Conservation (phyloP, 2,113 vertebrate genomes). For the Cyprinodon variegatus region DNA sequence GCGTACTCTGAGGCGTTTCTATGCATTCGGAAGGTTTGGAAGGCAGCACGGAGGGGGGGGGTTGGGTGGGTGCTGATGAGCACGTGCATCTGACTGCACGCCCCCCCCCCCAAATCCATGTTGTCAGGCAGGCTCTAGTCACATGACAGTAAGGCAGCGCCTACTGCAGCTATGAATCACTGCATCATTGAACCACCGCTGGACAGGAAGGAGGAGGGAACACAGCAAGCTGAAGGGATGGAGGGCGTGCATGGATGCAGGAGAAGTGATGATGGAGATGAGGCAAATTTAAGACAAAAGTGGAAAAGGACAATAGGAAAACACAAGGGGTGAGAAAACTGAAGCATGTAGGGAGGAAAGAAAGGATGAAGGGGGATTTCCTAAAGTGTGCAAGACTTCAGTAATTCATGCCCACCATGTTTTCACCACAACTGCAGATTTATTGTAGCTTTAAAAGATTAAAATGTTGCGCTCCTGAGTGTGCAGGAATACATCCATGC, state of each 20-base stretch:
- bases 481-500: slow-evolving; percentile 43
- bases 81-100: slow-evolving; percentile 25
- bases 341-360: neutral
- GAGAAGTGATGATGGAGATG: slow-evolving; percentile 23
- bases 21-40: neutral
- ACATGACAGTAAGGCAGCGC: slow-evolving; percentile 75
- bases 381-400: neutral
- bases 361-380: neutral
- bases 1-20: slow-evolving; percentile 27
- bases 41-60: slow-evolving; percentile 32
- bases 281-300: neutral
- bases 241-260: slow-evolving; percentile 17
- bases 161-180: slow-evolving; percentile 80
- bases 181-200: slow-evolving; percentile 70
- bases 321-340: neutral
- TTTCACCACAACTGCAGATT: neutral
- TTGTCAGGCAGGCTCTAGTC: slow-evolving; percentile 85
- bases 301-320: neutral
- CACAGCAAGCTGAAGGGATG: slow-evolving; percentile 10
- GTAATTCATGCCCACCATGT: neutral
- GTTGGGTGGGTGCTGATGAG: slow-evolving; percentile 13
- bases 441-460: slow-evolving; percentile 9
- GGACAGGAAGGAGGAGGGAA: slow-evolving; percentile 53
- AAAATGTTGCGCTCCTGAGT: slow-evolving; percentile 2
- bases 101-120: slow-evolving; percentile 50